Evolutionary conservation across 1,140 invertebrate species (phyloP).

Genomic region (Cepaea nemoralis): DNA sequence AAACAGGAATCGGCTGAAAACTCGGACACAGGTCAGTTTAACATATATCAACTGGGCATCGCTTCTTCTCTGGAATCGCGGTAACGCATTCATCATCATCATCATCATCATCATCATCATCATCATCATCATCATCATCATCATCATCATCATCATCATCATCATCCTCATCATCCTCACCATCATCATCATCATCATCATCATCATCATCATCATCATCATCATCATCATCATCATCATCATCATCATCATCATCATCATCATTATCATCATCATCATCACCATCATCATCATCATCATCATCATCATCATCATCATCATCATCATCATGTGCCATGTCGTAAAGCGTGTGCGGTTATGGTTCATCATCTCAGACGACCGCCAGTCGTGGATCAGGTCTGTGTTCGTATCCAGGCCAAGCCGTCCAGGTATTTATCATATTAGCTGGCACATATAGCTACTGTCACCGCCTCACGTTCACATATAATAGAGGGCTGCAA

Average conservation of each 20-base stretch:
- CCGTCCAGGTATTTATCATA: no score
- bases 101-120: slow-evolving; percentile 22
- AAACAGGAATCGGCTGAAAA: no score
- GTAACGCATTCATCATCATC: slow-evolving; percentile 3
- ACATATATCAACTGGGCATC: no score
- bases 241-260: slow-evolving; percentile 34
- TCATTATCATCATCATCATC: slow-evolving; percentile 21
- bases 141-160: slow-evolving; percentile 31
- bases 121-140: slow-evolving; percentile 20
- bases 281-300: slow-evolving; percentile 16
- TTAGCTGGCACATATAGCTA: no score
- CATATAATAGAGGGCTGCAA: no score
- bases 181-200: slow-evolving; percentile 30
- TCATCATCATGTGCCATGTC: slow-evolving; percentile 33
- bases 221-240: slow-evolving; percentile 35
- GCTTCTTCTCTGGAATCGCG: no score
- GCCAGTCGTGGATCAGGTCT: no score
- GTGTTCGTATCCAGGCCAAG: no score
- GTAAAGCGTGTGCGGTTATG: no score
- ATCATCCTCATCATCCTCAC: slow-evolving; percentile 22
- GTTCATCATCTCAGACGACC: no score
- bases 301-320: slow-evolving; percentile 23
- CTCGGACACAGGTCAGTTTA: no score
- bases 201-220: slow-evolving; percentile 19
- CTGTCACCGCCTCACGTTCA: no score